Conservation (phyloP, 2,113 vertebrate species). For the Peromyscus maniculatus region DNA sequence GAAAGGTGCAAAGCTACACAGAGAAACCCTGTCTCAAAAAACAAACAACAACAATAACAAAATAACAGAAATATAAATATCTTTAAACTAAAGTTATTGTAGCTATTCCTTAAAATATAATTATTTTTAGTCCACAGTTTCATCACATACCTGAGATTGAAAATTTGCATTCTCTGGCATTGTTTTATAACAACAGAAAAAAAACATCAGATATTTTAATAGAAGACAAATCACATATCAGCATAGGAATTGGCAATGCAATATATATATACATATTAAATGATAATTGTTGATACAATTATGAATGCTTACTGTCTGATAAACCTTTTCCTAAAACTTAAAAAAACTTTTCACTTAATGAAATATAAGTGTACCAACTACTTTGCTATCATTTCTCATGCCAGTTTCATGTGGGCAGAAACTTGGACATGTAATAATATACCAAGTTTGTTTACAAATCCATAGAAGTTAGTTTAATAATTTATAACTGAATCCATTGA, state of each 20-base stretch:
- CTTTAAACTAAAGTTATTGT: slow-evolving; percentile 4
- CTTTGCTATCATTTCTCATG: background rate
- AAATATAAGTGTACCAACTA: background rate
- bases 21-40: too few species aligned
- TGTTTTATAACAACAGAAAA: background rate
- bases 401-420: background rate
- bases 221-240: background rate
- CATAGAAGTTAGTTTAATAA: background rate
- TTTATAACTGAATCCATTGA: background rate
- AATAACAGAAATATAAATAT: background rate
- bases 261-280: background rate
- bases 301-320: background rate
- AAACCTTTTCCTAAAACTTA: background rate
- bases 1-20: too few species aligned
- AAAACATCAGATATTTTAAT: background rate
- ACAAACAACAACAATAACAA: too few species aligned
- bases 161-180: background rate
- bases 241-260: background rate
- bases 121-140: background rate
- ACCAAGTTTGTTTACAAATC: background rate
- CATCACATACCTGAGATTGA: background rate
- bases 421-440: background rate
- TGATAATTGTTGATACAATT: background rate
- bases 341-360: background rate
- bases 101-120: background rate